Base-by-base conservation (phyloP, 1,140 invertebrate species). In the Periplaneta americana region DNA sequence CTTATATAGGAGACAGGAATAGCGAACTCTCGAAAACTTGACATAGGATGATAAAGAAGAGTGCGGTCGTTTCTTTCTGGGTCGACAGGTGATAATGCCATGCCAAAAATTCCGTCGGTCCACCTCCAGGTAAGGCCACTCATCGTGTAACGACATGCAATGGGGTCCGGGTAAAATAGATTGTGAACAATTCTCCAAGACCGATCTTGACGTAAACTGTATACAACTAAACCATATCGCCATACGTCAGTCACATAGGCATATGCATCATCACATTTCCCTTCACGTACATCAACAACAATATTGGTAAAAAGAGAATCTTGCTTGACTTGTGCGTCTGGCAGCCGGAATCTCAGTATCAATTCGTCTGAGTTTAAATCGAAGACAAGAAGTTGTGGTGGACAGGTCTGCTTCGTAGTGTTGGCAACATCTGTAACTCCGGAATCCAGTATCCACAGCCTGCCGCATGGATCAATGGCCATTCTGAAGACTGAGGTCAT, bases 41-140 rank as follows among this genome's bases (percentile, higher is more conserved):
- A 94, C 93, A 96, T 92, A 0, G 95, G 91, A 87, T 96, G 94
- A 85, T 95, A 96, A 83, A 92, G 96, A 13, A 96, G 84, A 2
- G 91, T 89, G 66, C 92, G 88, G 31, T 95, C 92, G 4, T 87
- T 84, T 13, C 84, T 85, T 10, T 87, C 28, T 5, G 77, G 39
- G 77, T 92, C 88, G 0, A 90, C 79, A 0, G 93, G 93, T 32
- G 92, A 92, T 31, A 96, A 84, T 13, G 94, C 91, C 83, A 96
- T 88, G 0, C 94, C 94, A 84, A 96, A 95, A 28, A 96, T 91
- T 2, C 95, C 95, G 84, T 96, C 95, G 2, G 93, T 91, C 95
- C 95, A 96, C 84, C 95, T 93, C 85, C 95, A 96, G 78, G 93
- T 92, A 0, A 95, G 82, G 17, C 93, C 94, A 82, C 95, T 93